Conservation (phyloP, 2,888 invertebrate genomes). For the Watsonalla binaria region DNA sequence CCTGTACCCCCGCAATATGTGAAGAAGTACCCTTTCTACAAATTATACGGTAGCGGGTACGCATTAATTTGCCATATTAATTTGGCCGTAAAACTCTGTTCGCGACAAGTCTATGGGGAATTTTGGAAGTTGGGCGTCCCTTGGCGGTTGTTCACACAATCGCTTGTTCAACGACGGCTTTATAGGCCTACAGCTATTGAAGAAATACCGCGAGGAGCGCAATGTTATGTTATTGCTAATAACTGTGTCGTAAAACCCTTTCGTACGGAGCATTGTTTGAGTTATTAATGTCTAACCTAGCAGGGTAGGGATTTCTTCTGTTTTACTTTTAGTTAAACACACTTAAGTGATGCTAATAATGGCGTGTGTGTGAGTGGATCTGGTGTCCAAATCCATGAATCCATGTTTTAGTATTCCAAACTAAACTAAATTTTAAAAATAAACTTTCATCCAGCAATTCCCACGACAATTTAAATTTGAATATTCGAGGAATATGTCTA, state of each 20-base stretch:
- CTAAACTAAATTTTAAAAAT: too few species aligned
- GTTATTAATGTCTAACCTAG: slow-evolving; percentile 27
- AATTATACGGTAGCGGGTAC: slow-evolving; percentile 73
- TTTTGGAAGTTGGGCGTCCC: slow-evolving; percentile 71
- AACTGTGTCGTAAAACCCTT: slow-evolving; percentile 52
- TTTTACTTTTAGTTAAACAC: slow-evolving; percentile 5
- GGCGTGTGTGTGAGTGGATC: neutral
- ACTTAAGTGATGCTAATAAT: neutral
- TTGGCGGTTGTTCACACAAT: slow-evolving; percentile 73
- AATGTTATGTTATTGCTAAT: slow-evolving; percentile 61
- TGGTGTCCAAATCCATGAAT: too few species aligned
- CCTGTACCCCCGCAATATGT: slow-evolving; percentile 40
- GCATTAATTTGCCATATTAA: slow-evolving; percentile 81
- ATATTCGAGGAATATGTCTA: too few species aligned
- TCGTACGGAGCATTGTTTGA: slow-evolving; percentile 31
- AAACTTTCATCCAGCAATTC: too few species aligned
- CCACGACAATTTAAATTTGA: too few species aligned
- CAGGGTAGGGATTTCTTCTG: slow-evolving; percentile 13
- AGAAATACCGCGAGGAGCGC: slow-evolving; percentile 49
- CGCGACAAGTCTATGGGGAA: slow-evolving; percentile 71
- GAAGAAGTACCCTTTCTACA: slow-evolving; percentile 65
- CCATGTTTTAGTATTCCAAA: too few species aligned
- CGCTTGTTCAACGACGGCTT: slow-evolving; percentile 50
- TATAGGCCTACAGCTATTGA: slow-evolving; percentile 59
- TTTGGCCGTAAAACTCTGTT: slow-evolving; percentile 79